phyloP scores from a whole-genome alignment of 2,888 invertebrate genomes.

The Drosophila picticornis region DNA sequence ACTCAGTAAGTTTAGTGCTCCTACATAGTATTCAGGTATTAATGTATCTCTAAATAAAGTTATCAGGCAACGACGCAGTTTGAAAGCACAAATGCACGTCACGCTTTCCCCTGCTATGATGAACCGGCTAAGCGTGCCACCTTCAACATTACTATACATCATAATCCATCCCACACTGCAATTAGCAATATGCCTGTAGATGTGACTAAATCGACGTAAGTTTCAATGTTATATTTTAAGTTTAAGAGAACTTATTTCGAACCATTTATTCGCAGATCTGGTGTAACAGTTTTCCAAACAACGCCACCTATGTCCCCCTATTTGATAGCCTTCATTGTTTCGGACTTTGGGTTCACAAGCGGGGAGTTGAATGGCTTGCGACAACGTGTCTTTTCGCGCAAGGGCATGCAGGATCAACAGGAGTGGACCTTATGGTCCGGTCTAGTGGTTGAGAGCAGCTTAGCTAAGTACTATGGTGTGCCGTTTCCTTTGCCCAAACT shows the following conservation, averaged over 20 bases:
- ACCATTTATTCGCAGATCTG: constrained; percentile 22
- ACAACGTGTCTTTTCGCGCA: constrained; percentile 81
- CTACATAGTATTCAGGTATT: background rate
- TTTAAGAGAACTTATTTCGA: background rate
- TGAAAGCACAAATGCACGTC: constrained; percentile 88
- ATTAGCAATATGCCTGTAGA: constrained; percentile 86
- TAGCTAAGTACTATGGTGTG: constrained; percentile 90
- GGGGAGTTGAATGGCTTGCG: constrained; percentile 66
- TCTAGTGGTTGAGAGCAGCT: constrained; percentile 89
- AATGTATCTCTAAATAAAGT: constrained; percentile 44
- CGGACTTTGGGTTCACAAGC: constrained; percentile 85
- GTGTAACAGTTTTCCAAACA: constrained; percentile 83
- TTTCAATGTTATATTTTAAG: background rate
- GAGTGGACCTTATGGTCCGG: constrained; percentile 91
- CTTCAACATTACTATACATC: constrained; percentile 77
- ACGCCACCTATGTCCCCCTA: constrained; percentile 91
- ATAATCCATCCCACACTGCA: constrained; percentile 72
- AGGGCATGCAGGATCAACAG: constrained; percentile 85
- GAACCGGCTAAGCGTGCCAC: constrained; percentile 89
- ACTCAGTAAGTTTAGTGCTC: constrained; percentile 63
- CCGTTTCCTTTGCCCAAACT: constrained; percentile 92
- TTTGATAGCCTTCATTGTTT: constrained; percentile 91
- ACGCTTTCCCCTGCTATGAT: constrained; percentile 92
- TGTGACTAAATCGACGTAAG: constrained; percentile 39
- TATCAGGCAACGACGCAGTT: constrained; percentile 89